Conservation (phyloP, 2,797 vertebrate species). For the Diceros bicornis region DNA sequence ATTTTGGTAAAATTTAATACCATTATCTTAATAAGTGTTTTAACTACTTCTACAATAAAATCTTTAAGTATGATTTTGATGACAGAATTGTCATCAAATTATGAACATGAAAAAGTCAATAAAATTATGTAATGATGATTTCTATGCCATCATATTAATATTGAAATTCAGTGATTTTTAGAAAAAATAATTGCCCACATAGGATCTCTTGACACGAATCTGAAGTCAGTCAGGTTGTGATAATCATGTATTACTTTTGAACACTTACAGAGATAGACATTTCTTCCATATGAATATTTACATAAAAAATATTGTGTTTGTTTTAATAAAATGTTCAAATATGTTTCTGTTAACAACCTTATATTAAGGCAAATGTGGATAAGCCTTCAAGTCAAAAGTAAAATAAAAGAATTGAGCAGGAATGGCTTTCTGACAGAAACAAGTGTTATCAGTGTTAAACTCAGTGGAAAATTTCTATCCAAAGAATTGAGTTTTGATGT, state of each 20-base stretch:
- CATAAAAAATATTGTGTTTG: neutral
- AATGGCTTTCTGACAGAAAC: neutral
- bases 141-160: neutral
- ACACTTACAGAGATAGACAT: neutral
- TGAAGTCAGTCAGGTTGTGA: neutral
- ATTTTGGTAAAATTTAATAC: neutral
- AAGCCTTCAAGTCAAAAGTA: neutral
- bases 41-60: neutral
- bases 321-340: slow-evolving; percentile 36
- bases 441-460: neutral
- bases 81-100: neutral
- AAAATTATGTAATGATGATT: neutral
- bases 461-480: neutral
- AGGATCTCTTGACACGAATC: neutral
- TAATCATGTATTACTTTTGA: neutral
- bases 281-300: neutral
- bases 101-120: neutral
- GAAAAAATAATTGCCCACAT: neutral
- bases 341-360: neutral
- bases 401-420: slow-evolving; percentile 11
- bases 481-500: neutral
- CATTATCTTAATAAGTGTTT: neutral
- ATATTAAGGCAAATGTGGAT: neutral
- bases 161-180: neutral
- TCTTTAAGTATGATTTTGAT: neutral